Evolutionary conservation across 2,888 invertebrate species (phyloP), one percentile per base, ranked within the genome.

Genomic region (Eupeodes latifasciatus): DNA sequence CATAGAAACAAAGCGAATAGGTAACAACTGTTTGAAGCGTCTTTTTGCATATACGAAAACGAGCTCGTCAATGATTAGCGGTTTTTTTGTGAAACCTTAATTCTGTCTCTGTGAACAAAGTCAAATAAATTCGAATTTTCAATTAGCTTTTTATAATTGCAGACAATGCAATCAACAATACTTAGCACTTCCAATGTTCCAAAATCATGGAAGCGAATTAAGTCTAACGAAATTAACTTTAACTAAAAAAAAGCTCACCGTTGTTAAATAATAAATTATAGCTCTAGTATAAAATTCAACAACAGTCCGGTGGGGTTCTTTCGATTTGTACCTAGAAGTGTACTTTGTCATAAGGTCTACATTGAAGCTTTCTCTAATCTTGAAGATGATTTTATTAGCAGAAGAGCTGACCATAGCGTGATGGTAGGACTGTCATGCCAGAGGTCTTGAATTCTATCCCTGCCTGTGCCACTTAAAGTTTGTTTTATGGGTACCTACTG

Each of bases 101-200:
- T 77, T 44, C 66, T 49, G 51, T 59, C 72, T 51, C 66, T 49
- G 51, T 59, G 59, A 57, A 85, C 47, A 61, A 62, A 64, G 11
- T 51, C 36, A 74, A 61, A 85, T 77, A 61, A 85, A 85, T 77
- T 72, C 59, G 36, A 49, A 75, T 61, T 64, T 67, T 51, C 9
- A 59, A 81, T 67, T 82, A 72, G 67, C 10, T 76, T 76, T 80
- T 44, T 67, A 1, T 40, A 75, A 57, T 84, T 55, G 40, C 62
- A 80, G 27, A 66, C 51, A 64, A 82, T 82, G 62, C 62, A 76
- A 82, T 66, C 44, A 83, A 51, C 59, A 14, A n/a, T 36, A 34
- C 12, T 14, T 40, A 9, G 40, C 9, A 40, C 40, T 49, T 5
- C 27, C 27, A 27, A 27, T 27, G 27, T 27, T 27, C 27, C 27